A percentile compares a stretch with the other conserved stretches of the same genome.
These are phyloP conservation scores for Dasypus novemcinctus DNA, from an alignment of 2,113 vertebrate species.

Conservation along the genomic window DNA sequence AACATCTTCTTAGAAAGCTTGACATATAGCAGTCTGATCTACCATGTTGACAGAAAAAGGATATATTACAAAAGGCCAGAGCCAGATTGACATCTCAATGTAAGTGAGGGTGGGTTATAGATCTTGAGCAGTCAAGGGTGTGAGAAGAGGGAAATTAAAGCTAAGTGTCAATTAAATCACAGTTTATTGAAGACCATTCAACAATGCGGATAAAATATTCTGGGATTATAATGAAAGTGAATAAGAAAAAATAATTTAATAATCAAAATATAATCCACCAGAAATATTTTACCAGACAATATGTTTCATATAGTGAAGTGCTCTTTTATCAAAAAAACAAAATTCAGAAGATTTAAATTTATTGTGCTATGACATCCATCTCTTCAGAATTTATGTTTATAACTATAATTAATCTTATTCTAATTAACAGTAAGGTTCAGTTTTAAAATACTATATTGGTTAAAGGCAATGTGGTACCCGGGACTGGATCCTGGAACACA, in stretches of 20 bases:
- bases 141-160: constrained; percentile 3
- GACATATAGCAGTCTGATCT: not conserved
- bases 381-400: not conserved
- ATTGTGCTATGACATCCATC: not conserved
- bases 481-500: not conserved
- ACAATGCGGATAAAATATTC: not conserved
- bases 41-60: not conserved
- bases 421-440: not conserved
- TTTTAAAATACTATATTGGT: not conserved
- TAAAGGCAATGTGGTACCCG: not conserved
- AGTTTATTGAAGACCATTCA: not conserved
- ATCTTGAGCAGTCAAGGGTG: not conserved
- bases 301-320: not conserved
- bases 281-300: not conserved
- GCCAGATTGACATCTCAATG: not conserved
- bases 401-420: not conserved
- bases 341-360: not conserved
- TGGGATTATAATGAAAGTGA: constrained; percentile 3
- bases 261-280: not conserved
- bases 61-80: not conserved
- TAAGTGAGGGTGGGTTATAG: not conserved
- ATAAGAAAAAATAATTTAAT: constrained; percentile 13
- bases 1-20: not conserved
- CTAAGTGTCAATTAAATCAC: not conserved
- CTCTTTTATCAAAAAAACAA: not conserved